phyloP scores from a whole-genome alignment of 2,888 invertebrate genomes.

The Lymantria monacha region DNA sequence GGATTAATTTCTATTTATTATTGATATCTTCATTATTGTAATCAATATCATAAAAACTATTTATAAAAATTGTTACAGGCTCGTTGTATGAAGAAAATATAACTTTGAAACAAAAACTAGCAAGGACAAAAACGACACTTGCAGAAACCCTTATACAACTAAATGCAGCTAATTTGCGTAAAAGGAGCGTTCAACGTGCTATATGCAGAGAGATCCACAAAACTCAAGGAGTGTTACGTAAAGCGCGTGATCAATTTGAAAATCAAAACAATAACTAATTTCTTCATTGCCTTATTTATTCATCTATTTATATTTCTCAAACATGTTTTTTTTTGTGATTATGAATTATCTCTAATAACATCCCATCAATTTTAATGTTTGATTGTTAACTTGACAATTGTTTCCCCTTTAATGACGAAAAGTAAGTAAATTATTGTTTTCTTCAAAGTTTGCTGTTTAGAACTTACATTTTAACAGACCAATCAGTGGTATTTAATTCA shows the following conservation, averaged over 20 bases:
- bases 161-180: slow-evolving; percentile 89
- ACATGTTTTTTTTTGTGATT: too few relatives aligned
- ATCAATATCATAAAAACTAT: too few relatives aligned
- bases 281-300: neutral
- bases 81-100: slow-evolving; percentile 84
- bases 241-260: slow-evolving; percentile 88
- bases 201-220: slow-evolving; percentile 91
- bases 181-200: slow-evolving; percentile 91
- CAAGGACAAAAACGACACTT: slow-evolving; percentile 87
- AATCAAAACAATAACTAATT: slow-evolving; percentile 40
- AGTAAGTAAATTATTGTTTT: too few relatives aligned
- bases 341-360: too few relatives aligned
- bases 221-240: slow-evolving; percentile 88
- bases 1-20: too few relatives aligned
- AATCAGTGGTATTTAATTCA: too few relatives aligned
- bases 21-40: too few relatives aligned
- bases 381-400: too few relatives aligned
- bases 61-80: slow-evolving; percentile 44
- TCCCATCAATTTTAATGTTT: too few relatives aligned
- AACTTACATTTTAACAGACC: too few relatives aligned
- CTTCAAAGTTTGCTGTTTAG: too few relatives aligned
- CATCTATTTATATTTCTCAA: neutral
- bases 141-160: slow-evolving; percentile 90
- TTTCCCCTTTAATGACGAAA: too few relatives aligned
- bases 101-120: slow-evolving; percentile 86